phyloP scores from a whole-genome alignment of 2,113 vertebrate species.

The Protobothrops mucrosquamatus region DNA sequence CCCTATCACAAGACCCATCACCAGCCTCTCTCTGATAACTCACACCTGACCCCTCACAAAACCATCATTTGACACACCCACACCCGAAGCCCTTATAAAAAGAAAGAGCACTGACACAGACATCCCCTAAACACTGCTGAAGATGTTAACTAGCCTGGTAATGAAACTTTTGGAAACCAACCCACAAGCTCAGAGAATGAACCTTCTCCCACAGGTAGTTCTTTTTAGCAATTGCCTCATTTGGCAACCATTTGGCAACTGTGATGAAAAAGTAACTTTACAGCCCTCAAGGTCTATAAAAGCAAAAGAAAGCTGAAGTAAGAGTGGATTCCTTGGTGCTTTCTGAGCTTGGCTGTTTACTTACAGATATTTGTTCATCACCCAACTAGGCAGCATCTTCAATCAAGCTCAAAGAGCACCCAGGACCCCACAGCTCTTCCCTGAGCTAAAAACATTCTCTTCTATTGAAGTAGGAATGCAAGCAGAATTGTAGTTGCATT shows the following conservation, averaged over 20 bases:
- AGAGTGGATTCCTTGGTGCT: background rate
- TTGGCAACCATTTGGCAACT: background rate
- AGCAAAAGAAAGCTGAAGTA: background rate
- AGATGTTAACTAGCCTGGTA: no score
- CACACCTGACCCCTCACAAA: no score
- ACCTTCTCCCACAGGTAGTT: background rate
- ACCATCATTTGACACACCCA: no score
- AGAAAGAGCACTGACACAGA: no score
- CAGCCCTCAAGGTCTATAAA: background rate
- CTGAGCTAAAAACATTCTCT: background rate
- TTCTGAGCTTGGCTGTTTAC: background rate
- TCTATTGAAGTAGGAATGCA: background rate
- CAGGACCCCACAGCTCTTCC: background rate
- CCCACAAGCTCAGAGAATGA: no score
- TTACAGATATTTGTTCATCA: background rate
- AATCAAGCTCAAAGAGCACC: background rate
- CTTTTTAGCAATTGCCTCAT: background rate
- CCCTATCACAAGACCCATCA: no score
- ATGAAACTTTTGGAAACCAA: no score
- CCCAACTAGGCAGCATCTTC: background rate
- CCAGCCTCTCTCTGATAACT: no score
- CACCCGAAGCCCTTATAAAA: no score
- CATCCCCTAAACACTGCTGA: no score
- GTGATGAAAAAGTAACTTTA: background rate
- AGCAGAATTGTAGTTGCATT: background rate